These are phyloP conservation scores for Argyresthia albistria DNA, from an alignment of 2,888 invertebrate genomes.

Conservation along the genomic window DNA sequence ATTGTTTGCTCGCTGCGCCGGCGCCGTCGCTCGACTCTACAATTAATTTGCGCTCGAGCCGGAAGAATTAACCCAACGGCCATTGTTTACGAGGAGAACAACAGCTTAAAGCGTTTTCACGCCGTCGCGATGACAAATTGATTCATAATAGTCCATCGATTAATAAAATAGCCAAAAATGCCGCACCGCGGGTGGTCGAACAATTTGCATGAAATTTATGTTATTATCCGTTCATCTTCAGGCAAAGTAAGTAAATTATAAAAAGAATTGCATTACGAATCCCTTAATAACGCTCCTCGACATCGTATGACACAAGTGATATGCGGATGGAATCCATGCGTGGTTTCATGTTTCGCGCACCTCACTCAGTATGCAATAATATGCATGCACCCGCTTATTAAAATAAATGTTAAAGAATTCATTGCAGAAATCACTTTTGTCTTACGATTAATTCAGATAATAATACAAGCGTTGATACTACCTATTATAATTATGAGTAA, in stretches of 20 bases:
- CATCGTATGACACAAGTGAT: neutral
- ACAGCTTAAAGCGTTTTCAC: slow-evolving; percentile 22
- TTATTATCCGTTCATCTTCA: slow-evolving; percentile 21
- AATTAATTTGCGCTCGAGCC: slow-evolving; percentile 12
- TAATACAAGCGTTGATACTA: too few relatives aligned
- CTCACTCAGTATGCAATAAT: too few relatives aligned
- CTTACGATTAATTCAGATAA: too few relatives aligned
- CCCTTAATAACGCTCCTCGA: slow-evolving; percentile 3
- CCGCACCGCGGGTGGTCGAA: slow-evolving; percentile 17
- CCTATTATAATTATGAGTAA: too few relatives aligned
- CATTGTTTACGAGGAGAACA: slow-evolving; percentile 20
- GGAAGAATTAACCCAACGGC: slow-evolving; percentile 25
- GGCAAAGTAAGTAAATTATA: slow-evolving; percentile 13
- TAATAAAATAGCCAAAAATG: slow-evolving; percentile 46
- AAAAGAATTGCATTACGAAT: slow-evolving; percentile 7
- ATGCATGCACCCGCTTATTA: too few relatives aligned
- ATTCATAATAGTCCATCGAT: slow-evolving; percentile 54
- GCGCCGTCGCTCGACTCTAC: slow-evolving; percentile 7
- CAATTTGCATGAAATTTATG: slow-evolving; percentile 48
- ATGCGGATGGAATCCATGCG: neutral
- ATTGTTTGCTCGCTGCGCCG: neutral
- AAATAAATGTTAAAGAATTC: too few relatives aligned
- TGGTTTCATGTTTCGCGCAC: too few relatives aligned
- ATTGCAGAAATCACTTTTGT: too few relatives aligned
- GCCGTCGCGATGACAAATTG: slow-evolving; percentile 39